phyloP scores from a whole-genome alignment of 2,113 vertebrate genomes.

The Sakesphorus luctuosus region DNA sequence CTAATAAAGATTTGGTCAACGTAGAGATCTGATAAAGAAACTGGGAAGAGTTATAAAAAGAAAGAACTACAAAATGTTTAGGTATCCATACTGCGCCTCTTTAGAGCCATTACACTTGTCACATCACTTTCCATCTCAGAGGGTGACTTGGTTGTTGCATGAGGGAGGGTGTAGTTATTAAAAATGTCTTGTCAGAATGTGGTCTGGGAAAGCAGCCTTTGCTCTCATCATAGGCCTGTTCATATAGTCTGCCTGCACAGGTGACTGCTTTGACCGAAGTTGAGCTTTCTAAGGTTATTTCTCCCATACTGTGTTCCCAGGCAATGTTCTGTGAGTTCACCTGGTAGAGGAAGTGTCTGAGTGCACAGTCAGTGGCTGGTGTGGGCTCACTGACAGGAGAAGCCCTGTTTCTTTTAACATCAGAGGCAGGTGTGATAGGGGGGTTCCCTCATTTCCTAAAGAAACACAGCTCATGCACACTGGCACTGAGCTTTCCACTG shows the following conservation, averaged over 20 bases:
- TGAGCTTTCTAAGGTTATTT: not conserved
- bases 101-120: not conserved
- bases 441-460: not conserved
- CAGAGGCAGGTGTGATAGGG: not conserved
- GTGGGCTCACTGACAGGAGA: not conserved
- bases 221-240: not conserved
- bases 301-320: not conserved
- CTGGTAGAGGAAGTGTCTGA: not conserved
- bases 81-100: not conserved
- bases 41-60: not conserved
- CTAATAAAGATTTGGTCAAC: not conserved
- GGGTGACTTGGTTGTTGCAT: not conserved
- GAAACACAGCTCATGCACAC: not conserved
- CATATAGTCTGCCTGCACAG: not conserved
- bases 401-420: fast-evolving
- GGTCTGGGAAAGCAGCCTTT: not conserved
- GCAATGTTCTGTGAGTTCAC: not conserved
- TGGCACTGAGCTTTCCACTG: not conserved
- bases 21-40: not conserved
- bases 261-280: not conserved
- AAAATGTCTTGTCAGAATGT: not conserved
- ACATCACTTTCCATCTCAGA: not conserved
- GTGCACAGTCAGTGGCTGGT: not conserved
- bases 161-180: not conserved
- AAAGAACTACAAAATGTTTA: not conserved